A percentile compares a stretch with the other conserved stretches of the same genome.
These are phyloP conservation scores for Limosa lapponica DNA, from an alignment of 2,797 vertebrate genomes.

Conservation along the genomic window DNA sequence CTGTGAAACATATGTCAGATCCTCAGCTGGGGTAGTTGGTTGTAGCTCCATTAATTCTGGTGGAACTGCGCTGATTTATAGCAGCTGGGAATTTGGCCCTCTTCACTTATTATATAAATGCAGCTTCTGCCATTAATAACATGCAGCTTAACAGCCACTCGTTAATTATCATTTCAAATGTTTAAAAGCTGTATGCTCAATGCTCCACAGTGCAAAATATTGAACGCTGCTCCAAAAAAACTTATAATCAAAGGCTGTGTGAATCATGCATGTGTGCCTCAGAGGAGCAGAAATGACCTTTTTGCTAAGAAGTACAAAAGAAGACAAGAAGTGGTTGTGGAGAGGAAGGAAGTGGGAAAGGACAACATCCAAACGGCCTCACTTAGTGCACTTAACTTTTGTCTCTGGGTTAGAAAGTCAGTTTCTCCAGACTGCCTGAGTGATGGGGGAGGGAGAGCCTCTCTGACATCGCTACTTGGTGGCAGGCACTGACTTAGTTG, in stretches of 20 bases:
- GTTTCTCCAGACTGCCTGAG: not conserved
- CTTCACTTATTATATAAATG: not conserved
- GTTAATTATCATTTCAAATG: not conserved
- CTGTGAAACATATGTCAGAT: not conserved
- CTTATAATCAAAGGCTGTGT: not conserved
- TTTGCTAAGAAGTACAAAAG: not conserved
- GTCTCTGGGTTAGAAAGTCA: not conserved
- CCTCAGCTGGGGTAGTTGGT: not conserved
- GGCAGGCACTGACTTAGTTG: not conserved
- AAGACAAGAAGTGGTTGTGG: not conserved
- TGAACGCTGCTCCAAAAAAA: not conserved
- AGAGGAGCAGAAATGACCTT: not conserved
- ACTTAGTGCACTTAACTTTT: not conserved
- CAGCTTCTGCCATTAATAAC: slow-evolving; percentile 23
- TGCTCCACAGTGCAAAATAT: not conserved
- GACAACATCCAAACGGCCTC: not conserved
- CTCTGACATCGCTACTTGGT: not conserved
- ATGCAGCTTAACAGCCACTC: not conserved
- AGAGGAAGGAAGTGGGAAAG: slow-evolving; percentile 43
- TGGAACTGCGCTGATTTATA: not conserved
- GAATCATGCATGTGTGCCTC: fast-evolving
- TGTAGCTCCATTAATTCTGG: not conserved
- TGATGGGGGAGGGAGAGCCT: not conserved
- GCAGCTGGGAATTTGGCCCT: slow-evolving; percentile 38
- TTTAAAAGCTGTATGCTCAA: not conserved